Base-by-base conservation (phyloP, 2,113 vertebrate species). In the Platichthys flesus region DNA sequence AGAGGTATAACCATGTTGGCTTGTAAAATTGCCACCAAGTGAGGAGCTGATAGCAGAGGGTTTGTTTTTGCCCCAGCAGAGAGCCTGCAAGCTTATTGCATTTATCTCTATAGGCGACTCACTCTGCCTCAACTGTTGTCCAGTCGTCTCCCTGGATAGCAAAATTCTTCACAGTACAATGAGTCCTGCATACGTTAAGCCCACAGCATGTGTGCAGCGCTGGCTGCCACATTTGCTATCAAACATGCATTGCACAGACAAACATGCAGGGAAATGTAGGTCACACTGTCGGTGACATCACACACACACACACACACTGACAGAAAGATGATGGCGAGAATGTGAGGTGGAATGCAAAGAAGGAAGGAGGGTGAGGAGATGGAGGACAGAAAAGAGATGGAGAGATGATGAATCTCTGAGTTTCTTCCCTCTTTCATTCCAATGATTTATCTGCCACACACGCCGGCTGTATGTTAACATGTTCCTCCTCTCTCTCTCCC, bases 221-320 rank as follows among this genome's bases (percentile, higher is more conserved):
- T 40, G 42, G 49, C 76, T 7, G 18, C 74, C 58, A 26, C 72
- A 40, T 3, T 42, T 10, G 40, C 40, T 9, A 3, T 42, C 42
- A 55, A 61, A 16, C 21, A 26, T 35, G 21, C 24, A 62, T 37
- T 40, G 59, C 55, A 64, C 72, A 83, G 42, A 65, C 49, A 79
- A 73, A 40, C 61, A 70, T 24, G 40, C 52, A 67, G 81, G 28
- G 24, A 67, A 89, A 93, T 90, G 82, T 93, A 92, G 91, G 93
- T 93, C 88, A 89, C 14, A 15, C 82, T 74, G 78, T 84, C 83
- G 74, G 68, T 28, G 51, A 37, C 68, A 26, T 49, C 67, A 82
- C 84, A 56, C 65, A 40, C 67, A 82, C 84, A 56, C 65, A 40
- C 67, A 63, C 31, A 61, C 23, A 47, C 20, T 59, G 67, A 64